These are phyloP conservation scores for Aradophagus sp. DNA, from an alignment of 1,140 invertebrate species.

Conservation along the genomic window DNA sequence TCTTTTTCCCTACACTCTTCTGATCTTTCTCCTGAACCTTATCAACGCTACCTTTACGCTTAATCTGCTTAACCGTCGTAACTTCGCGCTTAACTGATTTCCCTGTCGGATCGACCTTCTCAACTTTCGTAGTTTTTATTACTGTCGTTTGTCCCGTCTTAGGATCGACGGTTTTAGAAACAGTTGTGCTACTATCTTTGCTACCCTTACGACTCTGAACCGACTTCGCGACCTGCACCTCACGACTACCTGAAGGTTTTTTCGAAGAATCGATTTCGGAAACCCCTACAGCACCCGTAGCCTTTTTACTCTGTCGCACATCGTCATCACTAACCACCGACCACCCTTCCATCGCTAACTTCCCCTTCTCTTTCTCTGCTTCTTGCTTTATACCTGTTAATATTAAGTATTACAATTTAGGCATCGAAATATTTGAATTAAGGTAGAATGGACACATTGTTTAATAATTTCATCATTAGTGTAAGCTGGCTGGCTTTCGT, in stretches of 20 bases:
- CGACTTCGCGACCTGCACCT: conserved; percentile 59
- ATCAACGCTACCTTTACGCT: conserved; percentile 10
- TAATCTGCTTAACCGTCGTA: conserved; percentile 29
- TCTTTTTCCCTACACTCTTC: conserved; percentile 18
- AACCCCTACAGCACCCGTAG: conserved; percentile 65
- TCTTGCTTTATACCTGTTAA: conserved; percentile 76
- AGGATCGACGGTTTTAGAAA: conserved; percentile 52
- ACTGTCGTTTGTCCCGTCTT: conserved; percentile 46
- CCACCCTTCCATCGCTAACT: conserved; percentile 75
- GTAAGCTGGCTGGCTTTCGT: conserved; percentile 72
- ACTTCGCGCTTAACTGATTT: conserved; percentile 42
- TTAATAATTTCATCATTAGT: conserved; percentile 72
- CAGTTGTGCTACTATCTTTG: conserved; percentile 55
- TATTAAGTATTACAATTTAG: conserved; percentile 75
- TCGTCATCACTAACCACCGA: conserved; percentile 73
- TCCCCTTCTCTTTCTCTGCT: conserved; percentile 75
- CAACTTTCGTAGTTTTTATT: conserved; percentile 58
- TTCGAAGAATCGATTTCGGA: conserved; percentile 27
- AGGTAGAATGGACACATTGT: conserved; percentile 64
- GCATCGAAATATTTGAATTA: conserved; percentile 69
- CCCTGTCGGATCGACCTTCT: conserved; percentile 37
- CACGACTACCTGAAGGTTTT: conserved; percentile 34
- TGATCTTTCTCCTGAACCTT: conserved; percentile 5
- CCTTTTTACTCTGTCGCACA: conserved; percentile 70
- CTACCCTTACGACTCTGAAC: conserved; percentile 56